phyloP scores from a whole-genome alignment of 1,140 invertebrate species.

The Octopus bimaculoides region DNA sequence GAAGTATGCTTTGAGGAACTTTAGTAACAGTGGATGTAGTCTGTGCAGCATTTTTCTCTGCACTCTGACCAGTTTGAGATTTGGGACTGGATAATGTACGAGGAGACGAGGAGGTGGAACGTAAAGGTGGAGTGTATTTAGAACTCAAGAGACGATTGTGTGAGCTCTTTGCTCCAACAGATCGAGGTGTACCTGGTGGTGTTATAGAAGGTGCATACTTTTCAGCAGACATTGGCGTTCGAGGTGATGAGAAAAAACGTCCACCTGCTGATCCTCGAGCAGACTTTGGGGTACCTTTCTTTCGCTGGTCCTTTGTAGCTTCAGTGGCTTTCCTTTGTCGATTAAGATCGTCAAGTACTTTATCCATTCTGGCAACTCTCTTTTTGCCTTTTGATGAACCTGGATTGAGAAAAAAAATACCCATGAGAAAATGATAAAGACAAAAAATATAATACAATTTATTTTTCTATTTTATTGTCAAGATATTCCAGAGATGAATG shows the following conservation, averaged over 20 bases:
- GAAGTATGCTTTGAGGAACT: neutral
- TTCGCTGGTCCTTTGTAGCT: constrained; percentile 3
- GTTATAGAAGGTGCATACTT: constrained; percentile 8
- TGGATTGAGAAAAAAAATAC: neutral
- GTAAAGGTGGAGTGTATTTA: neutral
- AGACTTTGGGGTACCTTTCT: neutral
- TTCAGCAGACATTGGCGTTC: constrained; percentile 11
- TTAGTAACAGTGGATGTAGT: neutral
- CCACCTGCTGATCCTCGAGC: neutral
- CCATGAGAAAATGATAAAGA: too few species aligned
- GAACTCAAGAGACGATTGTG: neutral
- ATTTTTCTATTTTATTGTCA: too few species aligned
- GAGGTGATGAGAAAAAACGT: neutral
- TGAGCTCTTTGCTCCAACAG: neutral
- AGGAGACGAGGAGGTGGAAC: neutral
- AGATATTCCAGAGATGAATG: too few species aligned
- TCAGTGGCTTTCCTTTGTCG: neutral
- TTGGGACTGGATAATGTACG: neutral
- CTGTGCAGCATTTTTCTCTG: neutral
- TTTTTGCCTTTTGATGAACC: constrained; percentile 3
- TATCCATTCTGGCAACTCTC: constrained; percentile 8
- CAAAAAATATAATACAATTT: too few species aligned
- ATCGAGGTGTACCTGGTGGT: neutral
- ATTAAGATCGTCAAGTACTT: constrained; percentile 4
- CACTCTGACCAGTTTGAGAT: neutral